Percentiles rank a stretch among this genome's conserved stretches.
Evolutionary conservation across 2,113 vertebrate species (phyloP).

Genomic region (Centropristis striata): DNA sequence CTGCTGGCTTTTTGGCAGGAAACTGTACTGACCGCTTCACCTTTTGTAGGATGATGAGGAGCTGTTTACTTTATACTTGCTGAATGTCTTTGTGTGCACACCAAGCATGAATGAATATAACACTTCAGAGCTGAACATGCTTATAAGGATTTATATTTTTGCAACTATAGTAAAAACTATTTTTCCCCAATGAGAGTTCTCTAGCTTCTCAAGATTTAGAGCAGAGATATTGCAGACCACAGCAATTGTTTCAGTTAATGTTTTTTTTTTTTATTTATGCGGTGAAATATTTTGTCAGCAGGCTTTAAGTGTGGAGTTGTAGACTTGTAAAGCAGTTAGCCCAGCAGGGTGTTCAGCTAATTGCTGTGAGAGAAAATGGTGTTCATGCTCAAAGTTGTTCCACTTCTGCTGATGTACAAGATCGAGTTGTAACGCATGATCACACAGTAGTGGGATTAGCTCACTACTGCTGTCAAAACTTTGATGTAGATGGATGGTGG

Average conservation of each 20-base stretch:
- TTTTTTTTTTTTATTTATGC: background rate
- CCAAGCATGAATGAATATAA: slow-evolving; percentile 9
- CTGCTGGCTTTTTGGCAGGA: slow-evolving; percentile 33
- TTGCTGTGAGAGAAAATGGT: slow-evolving; percentile 23
- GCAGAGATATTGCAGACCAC: background rate
- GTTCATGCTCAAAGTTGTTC: slow-evolving; percentile 22
- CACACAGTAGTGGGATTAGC: slow-evolving; percentile 7
- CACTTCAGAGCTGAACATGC: background rate
- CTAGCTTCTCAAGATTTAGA: background rate
- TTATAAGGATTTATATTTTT: slow-evolving; percentile 7
- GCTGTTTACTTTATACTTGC: slow-evolving; percentile 10
- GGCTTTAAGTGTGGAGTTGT: slow-evolving; percentile 15
- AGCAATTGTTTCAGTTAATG: slow-evolving; percentile 23
- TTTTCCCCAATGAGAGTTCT: background rate
- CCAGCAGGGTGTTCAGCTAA: slow-evolving; percentile 29
- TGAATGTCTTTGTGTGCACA: slow-evolving; percentile 13
- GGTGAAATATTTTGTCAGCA: slow-evolving; percentile 40
- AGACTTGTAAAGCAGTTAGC: slow-evolving; percentile 31
- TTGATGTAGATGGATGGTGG: slow-evolving; percentile 52
- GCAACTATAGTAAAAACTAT: background rate
- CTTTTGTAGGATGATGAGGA: slow-evolving; percentile 23
- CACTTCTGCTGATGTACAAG: slow-evolving; percentile 33
- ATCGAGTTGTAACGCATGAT: slow-evolving; percentile 31
- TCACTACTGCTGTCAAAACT: slow-evolving; percentile 35
- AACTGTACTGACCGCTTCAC: slow-evolving; percentile 27